These are phyloP conservation scores for Polymixis lichenea DNA, from an alignment of 2,888 invertebrate genomes.

Conservation along the genomic window DNA sequence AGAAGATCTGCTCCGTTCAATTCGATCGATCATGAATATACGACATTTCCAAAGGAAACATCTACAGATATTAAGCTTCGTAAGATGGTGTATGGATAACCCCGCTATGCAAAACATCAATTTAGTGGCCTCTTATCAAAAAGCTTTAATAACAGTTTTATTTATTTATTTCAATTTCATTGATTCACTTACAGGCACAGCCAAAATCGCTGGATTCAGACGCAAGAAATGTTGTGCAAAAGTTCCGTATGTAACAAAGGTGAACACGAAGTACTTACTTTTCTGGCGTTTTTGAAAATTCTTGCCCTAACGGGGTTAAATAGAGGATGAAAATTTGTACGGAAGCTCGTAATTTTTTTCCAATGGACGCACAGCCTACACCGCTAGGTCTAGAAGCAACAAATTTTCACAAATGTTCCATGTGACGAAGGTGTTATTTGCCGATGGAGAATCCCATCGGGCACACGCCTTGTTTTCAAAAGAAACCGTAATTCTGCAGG, in stretches of 20 bases:
- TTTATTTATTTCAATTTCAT: not conserved
- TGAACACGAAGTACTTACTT: too few species aligned
- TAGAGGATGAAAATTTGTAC: not conserved
- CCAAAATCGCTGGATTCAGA: not conserved
- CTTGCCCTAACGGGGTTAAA: not conserved
- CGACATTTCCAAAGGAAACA: not conserved
- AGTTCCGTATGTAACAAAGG: too few species aligned
- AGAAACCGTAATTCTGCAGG: not conserved
- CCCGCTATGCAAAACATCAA: not conserved
- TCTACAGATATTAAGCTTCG: not conserved
- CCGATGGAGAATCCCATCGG: not conserved
- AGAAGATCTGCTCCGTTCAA: constrained; percentile 10
- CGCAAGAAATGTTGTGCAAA: not conserved
- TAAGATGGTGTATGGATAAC: not conserved
- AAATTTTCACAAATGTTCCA: too few species aligned
- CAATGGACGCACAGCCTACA: too few species aligned
- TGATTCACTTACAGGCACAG: not conserved
- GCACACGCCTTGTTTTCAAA: not conserved
- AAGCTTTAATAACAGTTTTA: not conserved
- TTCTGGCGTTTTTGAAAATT: not conserved
- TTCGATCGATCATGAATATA: not conserved
- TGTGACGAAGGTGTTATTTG: too few species aligned
- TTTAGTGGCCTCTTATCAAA: not conserved
- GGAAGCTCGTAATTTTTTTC: not conserved
- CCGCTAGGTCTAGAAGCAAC: too few species aligned